phyloP scores from a whole-genome alignment of 1,140 invertebrate genomes.

The Temnothorax nylanderi region DNA sequence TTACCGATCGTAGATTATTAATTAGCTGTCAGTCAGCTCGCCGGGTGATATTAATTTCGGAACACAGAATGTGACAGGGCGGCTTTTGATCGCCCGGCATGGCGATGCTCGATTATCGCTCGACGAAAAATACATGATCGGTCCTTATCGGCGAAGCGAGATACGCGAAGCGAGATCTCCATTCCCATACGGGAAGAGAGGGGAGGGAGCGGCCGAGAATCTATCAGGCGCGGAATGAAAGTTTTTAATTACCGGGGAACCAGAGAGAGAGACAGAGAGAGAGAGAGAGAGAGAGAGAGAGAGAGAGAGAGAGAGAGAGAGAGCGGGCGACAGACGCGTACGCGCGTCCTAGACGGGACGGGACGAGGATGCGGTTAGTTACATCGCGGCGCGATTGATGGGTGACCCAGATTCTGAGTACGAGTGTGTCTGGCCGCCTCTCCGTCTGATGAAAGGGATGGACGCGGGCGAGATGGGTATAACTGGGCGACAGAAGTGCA shows the following conservation, averaged over 20 bases:
- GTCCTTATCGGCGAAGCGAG: slow-evolving; percentile 19
- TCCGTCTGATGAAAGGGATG: slow-evolving; percentile 58
- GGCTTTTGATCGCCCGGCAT: neutral
- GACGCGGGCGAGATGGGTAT: neutral
- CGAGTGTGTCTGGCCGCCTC: slow-evolving; percentile 34
- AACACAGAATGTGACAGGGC: neutral
- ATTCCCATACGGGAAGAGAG: no score
- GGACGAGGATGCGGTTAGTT: slow-evolving; percentile 41
- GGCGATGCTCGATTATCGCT: neutral
- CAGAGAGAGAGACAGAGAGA: neutral
- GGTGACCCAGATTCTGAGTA: slow-evolving; percentile 51
- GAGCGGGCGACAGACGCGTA: no score
- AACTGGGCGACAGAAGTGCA: slow-evolving; percentile 18
- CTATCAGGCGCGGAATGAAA: slow-evolving; percentile 9
- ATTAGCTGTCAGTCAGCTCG: slow-evolving; percentile 37
- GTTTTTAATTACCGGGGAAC: slow-evolving; percentile 31
- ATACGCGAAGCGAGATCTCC: neutral
- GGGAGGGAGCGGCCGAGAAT: neutral
- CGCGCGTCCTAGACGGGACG: neutral
- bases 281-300: no score
- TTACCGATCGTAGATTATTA: slow-evolving; percentile 21
- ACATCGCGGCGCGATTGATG: slow-evolving; percentile 63
- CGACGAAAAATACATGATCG: neutral
- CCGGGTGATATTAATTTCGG: slow-evolving; percentile 36
- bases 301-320: no score